phyloP scores from a whole-genome alignment of 2,888 invertebrate species.

The Xestobium rufovillosum region DNA sequence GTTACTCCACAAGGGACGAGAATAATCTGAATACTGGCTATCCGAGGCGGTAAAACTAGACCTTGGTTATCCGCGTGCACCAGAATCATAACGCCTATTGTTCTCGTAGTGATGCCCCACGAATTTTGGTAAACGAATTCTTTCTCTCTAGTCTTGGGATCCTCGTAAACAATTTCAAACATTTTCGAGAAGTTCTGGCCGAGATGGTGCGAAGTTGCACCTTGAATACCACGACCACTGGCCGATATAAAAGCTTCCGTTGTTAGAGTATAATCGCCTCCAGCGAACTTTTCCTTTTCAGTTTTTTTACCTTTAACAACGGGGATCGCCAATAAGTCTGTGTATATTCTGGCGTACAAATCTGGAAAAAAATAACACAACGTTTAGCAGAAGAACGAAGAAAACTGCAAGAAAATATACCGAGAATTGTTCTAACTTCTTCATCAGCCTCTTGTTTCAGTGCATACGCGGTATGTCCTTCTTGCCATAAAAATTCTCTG shows the following conservation, averaged over 20 bases:
- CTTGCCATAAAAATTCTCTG: conserved; percentile 99
- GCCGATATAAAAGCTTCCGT: conserved; percentile 93
- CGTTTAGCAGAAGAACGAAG: neutral
- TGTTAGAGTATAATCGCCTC: conserved; percentile 94
- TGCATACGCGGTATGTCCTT: conserved; percentile 95
- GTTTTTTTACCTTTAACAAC: conserved; percentile 95
- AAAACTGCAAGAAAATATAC: conserved; percentile 34
- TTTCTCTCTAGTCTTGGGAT: conserved; percentile 84
- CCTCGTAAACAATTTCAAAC: conserved; percentile 95
- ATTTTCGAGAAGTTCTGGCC: conserved; percentile 99
- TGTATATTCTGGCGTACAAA: conserved; percentile 85
- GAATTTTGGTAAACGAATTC: conserved; percentile 93
- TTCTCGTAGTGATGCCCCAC: conserved; percentile 96
- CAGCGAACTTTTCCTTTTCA: conserved; percentile 99
- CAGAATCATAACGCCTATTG: conserved; percentile 86
- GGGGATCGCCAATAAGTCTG: conserved; percentile 85
- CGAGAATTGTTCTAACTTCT: conserved; percentile 75
- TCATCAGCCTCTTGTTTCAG: conserved; percentile 74
- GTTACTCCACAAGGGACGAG: conserved; percentile 97
- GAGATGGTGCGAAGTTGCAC: conserved; percentile 95
- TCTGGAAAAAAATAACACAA: conserved; percentile 50
- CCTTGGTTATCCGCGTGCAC: conserved; percentile 96
- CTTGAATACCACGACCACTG: conserved; percentile 90
- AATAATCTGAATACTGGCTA: conserved; percentile 80
- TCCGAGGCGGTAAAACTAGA: conserved; percentile 87